A percentile compares a stretch with the other conserved stretches of the same genome.
Conservation (phyloP, 2,113 vertebrate species). For the Canis aureus region DNA sequence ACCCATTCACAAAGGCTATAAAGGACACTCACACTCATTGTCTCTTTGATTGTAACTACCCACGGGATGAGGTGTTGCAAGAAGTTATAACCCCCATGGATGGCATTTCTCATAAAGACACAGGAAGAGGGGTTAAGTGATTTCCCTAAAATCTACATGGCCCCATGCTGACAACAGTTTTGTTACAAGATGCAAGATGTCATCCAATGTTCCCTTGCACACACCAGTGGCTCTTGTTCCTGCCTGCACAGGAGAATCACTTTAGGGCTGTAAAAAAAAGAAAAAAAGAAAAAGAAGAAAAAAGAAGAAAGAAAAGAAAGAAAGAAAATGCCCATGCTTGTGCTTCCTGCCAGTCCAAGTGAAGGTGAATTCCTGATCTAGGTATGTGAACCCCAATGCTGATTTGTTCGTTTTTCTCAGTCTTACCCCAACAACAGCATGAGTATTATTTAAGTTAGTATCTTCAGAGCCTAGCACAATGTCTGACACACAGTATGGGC, state of each 20-base stretch:
- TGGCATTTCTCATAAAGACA: neutral
- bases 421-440: neutral
- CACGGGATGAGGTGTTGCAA: neutral
- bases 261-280: neutral
- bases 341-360: neutral
- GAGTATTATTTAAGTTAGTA: neutral
- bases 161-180: neutral
- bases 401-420: neutral
- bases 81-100: neutral
- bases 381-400: neutral
- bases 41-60: neutral
- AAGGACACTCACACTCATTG: neutral
- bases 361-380: neutral
- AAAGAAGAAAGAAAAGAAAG: neutral
- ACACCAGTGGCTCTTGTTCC: neutral
- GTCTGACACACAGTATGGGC: neutral
- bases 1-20: neutral
- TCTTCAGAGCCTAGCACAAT: neutral
- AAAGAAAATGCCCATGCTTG: accelerated
- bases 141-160: neutral
- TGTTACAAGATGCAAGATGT: neutral
- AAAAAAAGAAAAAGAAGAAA: neutral
- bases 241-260: neutral
- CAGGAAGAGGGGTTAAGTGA: neutral
- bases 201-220: neutral